These are phyloP conservation scores for Cyclopterus lumpus DNA, from an alignment of 2,797 vertebrate species.

Conservation along the genomic window DNA sequence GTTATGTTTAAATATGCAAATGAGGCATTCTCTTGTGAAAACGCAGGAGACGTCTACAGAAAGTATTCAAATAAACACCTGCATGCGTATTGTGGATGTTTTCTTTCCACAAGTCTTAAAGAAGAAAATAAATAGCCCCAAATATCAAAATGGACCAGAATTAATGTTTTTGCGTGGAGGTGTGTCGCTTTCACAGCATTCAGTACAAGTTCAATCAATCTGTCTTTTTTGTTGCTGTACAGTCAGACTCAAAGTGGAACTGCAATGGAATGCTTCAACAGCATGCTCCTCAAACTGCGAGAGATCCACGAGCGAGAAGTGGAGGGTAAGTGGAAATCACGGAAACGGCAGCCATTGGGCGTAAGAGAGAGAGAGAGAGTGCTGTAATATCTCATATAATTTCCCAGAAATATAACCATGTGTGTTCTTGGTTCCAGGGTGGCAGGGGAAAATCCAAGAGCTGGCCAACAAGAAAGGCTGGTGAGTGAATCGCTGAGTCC, in stretches of 20 bases:
- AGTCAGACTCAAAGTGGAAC: conserved; percentile 5
- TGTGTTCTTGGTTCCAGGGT: conserved; percentile 76
- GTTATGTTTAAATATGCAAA: not conserved
- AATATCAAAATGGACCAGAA: too few species aligned
- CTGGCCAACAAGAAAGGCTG: conserved; percentile 92
- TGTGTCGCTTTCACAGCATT: not conserved
- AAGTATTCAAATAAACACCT: too few species aligned
- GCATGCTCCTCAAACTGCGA: conserved; percentile 88
- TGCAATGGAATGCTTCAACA: conserved; percentile 87
- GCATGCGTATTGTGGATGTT: not conserved
- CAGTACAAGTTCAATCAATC: not conserved
- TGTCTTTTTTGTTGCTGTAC: conserved; percentile 2
- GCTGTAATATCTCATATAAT: not conserved
- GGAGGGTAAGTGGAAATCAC: conserved; percentile 70
- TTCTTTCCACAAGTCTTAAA: not conserved
- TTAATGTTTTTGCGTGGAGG: too few species aligned
- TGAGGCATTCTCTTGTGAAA: not conserved
- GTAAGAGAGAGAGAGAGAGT: not conserved
- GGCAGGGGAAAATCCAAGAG: conserved; percentile 91
- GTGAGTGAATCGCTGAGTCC: conserved; percentile 79
- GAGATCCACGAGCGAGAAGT: conserved; percentile 92
- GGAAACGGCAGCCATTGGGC: not conserved
- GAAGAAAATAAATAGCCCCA: too few species aligned
- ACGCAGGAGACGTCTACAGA: not conserved
- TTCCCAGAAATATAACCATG: not conserved